Percentiles rank a stretch among this genome's conserved stretches.
These are phyloP conservation scores for Salmo trutta DNA, from an alignment of 2,797 vertebrate species.

Conservation along the genomic window DNA sequence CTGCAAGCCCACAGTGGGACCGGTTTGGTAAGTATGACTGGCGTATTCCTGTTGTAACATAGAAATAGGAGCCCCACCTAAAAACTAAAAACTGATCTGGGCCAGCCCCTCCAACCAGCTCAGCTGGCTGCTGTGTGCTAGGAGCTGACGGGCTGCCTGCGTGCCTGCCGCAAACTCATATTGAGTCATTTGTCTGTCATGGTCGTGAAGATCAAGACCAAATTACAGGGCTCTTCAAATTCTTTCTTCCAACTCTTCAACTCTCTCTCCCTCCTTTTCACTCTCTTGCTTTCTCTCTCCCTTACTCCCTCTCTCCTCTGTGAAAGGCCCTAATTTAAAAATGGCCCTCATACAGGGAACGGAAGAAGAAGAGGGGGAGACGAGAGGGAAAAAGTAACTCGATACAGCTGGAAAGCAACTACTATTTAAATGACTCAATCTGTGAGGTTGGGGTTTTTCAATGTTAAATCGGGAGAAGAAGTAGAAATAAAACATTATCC, in stretches of 20 bases:
- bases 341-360: slow-evolving; percentile 58
- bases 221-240: slow-evolving; percentile 54
- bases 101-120: slow-evolving; percentile 6
- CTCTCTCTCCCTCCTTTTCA: slow-evolving; percentile 28
- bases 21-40: slow-evolving; percentile 48
- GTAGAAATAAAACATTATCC: slow-evolving; percentile 13
- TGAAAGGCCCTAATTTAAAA: slow-evolving; percentile 64
- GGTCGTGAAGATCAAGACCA: slow-evolving; percentile 43
- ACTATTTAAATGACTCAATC: slow-evolving; percentile 76
- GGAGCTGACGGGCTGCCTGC: not conserved
- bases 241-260: slow-evolving; percentile 35
- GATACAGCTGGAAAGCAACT: slow-evolving; percentile 71
- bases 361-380: not conserved
- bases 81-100: slow-evolving; percentile 32
- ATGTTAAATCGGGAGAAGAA: slow-evolving; percentile 49
- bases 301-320: slow-evolving; percentile 29
- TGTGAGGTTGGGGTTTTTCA: not conserved
- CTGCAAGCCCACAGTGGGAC: slow-evolving; percentile 14
- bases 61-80: slow-evolving; percentile 38
- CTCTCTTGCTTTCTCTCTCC: slow-evolving; percentile 27
- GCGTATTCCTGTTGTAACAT: slow-evolving; percentile 45
- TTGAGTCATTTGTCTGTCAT: slow-evolving; percentile 34
- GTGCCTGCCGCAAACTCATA: slow-evolving; percentile 20
- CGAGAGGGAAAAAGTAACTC: slow-evolving; percentile 47
- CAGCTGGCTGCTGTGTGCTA: slow-evolving; percentile 2